Base-by-base conservation (phyloP, 2,113 vertebrate genomes). In the Psettodes erumei region DNA sequence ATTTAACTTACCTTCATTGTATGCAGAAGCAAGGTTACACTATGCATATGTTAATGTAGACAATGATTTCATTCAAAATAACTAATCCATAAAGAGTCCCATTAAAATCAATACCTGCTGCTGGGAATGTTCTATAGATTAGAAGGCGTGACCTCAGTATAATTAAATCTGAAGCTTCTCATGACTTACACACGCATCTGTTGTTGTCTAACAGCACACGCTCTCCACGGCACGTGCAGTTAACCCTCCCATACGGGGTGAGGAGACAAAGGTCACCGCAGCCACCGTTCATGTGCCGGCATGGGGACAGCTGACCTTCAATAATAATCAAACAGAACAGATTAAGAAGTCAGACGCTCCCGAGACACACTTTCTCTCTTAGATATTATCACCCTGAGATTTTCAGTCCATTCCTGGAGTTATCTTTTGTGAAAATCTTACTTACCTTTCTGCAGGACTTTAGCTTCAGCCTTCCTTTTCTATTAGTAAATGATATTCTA, bases 151-250 rank as follows among this genome's bases (percentile, higher is more conserved):
- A 43, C 38, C 51, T 50, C 2, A 10, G 23, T 15, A 4, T 55
- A 42, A 86, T 76, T 64, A 45, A 64, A 54, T 50, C 1, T 27
- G 38, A 32, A 62, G 65, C 72, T 13, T 55, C 23, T 40, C 2
- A 3, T 83, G 93, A 97, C 98, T 98, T 97, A 99, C 98, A 95
- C 94, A 98, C 96, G 92, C 98, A 99, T 98, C 97, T 95, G 96
- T 97, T 97, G 93, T 97, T 95, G 78, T 97, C 96, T 69, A 97
- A 77, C 71, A 98, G 91, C 79, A 98, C 86, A 75, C 97, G 94
- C 47, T 98, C 97, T 82, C 97, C 97, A 42, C 98, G 91, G 75
- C 98, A 99, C 0, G 95, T 96, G 83, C 98, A 99, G 82, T 98
- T 99, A 73, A 99, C 95, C 88, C 92, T 95, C 30, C 97, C 97